Conservation (phyloP, 2,113 vertebrate species). For the Desmodus rotundus region DNA sequence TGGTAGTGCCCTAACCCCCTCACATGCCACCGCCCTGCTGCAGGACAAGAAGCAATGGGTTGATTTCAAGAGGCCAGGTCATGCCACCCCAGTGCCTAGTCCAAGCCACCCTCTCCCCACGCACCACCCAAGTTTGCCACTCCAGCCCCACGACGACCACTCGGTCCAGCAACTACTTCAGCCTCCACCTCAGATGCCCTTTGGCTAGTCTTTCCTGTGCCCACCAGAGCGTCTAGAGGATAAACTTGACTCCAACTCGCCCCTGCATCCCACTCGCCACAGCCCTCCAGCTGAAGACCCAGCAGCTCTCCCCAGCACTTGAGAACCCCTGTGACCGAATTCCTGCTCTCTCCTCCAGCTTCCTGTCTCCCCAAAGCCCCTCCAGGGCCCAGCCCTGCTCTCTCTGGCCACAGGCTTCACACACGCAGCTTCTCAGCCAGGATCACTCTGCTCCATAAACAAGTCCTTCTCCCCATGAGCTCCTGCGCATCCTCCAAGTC, state of each 20-base stretch:
- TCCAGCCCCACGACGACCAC: background rate
- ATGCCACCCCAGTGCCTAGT: background rate
- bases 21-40: background rate
- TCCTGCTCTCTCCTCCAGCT: background rate
- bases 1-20: too few relatives aligned
- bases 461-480: background rate
- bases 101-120: background rate
- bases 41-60: background rate
- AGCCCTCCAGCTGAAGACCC: background rate
- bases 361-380: background rate
- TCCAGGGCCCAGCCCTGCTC: background rate
- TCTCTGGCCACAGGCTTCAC: background rate
- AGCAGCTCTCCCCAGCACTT: background rate
- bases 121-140: background rate
- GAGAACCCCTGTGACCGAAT: rapidly evolving
- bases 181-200: background rate
- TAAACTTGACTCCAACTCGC: background rate
- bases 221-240: background rate
- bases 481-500: background rate
- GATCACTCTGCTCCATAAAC: background rate
- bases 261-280: background rate
- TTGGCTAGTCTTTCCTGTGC: background rate
- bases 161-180: background rate
- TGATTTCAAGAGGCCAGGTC: background rate
- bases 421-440: background rate